A percentile compares a stretch with the other conserved stretches of the same genome.
Conservation (phyloP, 2,888 invertebrate species). For the Chymomyza amoena region DNA sequence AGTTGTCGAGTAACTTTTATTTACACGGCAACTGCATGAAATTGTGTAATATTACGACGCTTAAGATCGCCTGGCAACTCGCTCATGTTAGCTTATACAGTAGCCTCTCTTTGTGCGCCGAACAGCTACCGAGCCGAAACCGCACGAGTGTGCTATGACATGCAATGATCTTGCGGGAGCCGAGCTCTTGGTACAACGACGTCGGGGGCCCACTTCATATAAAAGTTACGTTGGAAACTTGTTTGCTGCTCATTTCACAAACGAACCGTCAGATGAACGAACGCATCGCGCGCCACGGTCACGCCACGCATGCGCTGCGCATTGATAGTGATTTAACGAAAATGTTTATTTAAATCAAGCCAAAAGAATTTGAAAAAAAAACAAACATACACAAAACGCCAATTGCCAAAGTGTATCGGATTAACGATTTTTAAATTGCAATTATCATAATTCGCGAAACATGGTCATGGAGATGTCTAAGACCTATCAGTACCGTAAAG, state of each 20-base stretch:
- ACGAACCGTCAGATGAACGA: constrained; percentile 72
- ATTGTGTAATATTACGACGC: constrained; percentile 24
- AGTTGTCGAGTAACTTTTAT: constrained; percentile 13
- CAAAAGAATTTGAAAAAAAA: constrained; percentile 9
- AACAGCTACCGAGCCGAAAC: constrained; percentile 59
- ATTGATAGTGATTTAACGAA: constrained; percentile 24
- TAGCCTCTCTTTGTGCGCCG: constrained; percentile 70
- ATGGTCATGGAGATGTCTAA: constrained; percentile 86
- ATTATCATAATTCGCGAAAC: not conserved
- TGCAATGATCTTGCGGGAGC: constrained; percentile 58
- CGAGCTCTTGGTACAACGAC: constrained; percentile 31
- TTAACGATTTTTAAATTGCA: not conserved
- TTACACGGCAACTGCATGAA: constrained; percentile 13
- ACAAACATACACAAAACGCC: constrained; percentile 15
- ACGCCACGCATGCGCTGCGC: constrained; percentile 47
- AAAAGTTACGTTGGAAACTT: constrained; percentile 77
- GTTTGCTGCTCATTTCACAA: constrained; percentile 78
- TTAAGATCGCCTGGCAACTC: constrained; percentile 14
- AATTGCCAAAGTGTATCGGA: not conserved
- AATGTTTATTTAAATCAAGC: constrained; percentile 46
- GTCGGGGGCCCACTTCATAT: constrained; percentile 58
- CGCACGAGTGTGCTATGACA: constrained; percentile 30
- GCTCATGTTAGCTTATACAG: constrained; percentile 44
- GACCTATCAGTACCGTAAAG: constrained; percentile 95
- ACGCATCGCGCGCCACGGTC: constrained; percentile 45